Conservation (phyloP, 2,113 vertebrate genomes). For the Atherinomorus stipes region DNA sequence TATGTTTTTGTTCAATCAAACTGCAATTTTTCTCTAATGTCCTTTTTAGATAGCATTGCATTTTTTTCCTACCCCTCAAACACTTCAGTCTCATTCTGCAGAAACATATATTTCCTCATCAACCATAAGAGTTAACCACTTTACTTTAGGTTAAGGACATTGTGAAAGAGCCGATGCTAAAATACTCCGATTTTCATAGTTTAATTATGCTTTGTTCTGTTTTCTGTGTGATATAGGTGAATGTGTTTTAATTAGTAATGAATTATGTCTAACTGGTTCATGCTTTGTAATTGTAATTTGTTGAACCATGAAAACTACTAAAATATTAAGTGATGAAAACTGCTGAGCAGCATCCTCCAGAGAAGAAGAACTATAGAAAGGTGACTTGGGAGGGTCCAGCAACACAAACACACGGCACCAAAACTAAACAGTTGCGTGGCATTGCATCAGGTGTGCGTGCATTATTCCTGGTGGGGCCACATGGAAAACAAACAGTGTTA, state of each 20-base stretch:
- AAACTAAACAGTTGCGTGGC: constrained; percentile 79
- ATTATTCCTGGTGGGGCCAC: constrained; percentile 73
- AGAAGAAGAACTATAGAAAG: constrained; percentile 20
- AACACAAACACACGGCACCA: constrained; percentile 55
- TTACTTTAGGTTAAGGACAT: background rate
- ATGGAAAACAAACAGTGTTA: constrained; percentile 84
- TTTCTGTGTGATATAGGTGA: no score
- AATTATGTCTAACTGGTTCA: background rate
- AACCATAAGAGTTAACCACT: no score
- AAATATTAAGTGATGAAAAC: constrained; percentile 36
- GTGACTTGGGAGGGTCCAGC: constrained; percentile 49
- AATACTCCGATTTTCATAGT: background rate
- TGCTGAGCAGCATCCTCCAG: constrained; percentile 21
- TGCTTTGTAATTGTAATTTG: background rate
- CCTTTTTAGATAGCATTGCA: no score
- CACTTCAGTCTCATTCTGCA: no score
- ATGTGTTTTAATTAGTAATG: no score
- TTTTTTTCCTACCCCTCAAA: no score
- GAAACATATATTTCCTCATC: no score
- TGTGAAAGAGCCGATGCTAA: background rate
- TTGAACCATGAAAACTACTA: background rate
- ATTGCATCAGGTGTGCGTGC: constrained; percentile 83
- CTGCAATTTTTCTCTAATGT: no score
- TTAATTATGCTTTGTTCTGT: no score
- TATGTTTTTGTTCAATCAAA: background rate